Conservation (phyloP, 1,140 invertebrate genomes). For the Leptopilina boulardi region DNA sequence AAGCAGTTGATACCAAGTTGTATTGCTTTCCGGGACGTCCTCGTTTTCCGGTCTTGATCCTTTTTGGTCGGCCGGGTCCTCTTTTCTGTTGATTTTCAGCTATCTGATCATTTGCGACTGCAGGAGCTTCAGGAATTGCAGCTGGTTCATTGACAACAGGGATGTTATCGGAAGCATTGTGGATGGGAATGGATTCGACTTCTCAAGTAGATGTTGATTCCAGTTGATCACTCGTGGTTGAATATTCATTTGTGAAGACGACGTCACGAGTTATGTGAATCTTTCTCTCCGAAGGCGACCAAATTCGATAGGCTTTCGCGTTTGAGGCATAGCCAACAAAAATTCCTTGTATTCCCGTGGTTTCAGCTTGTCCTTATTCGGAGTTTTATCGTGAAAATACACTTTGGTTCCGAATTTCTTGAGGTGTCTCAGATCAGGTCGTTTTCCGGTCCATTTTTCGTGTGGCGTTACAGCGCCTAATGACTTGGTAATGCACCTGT, state of each 20-base stretch:
- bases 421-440: slow-evolving; percentile 71
- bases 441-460: slow-evolving; percentile 69
- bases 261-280: slow-evolving; percentile 38
- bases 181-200: neutral
- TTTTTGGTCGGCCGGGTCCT: slow-evolving; percentile 12
- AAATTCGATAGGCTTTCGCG: slow-evolving; percentile 40
- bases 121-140: neutral
- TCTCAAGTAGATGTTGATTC: neutral
- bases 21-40: slow-evolving; percentile 28
- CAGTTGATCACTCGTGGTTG: neutral
- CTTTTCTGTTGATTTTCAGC: neutral
- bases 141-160: neutral
- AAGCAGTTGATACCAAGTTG: neutral
- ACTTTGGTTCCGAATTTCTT: slow-evolving; percentile 68
- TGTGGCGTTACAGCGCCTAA: slow-evolving; percentile 66
- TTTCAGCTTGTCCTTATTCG: slow-evolving; percentile 42
- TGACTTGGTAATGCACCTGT: neutral
- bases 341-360: slow-evolving; percentile 26
- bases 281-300: slow-evolving; percentile 40
- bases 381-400: slow-evolving; percentile 43
- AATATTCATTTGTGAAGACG: slow-evolving; percentile 39
- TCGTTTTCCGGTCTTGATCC: neutral
- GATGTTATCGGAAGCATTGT: neutral
- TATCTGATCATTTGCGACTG: neutral
- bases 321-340: slow-evolving; percentile 38